Evolutionary conservation across 2,797 vertebrate genomes (phyloP), one percentile per base, ranked within the genome.

Genomic region (Apogon hyalosoma): DNA sequence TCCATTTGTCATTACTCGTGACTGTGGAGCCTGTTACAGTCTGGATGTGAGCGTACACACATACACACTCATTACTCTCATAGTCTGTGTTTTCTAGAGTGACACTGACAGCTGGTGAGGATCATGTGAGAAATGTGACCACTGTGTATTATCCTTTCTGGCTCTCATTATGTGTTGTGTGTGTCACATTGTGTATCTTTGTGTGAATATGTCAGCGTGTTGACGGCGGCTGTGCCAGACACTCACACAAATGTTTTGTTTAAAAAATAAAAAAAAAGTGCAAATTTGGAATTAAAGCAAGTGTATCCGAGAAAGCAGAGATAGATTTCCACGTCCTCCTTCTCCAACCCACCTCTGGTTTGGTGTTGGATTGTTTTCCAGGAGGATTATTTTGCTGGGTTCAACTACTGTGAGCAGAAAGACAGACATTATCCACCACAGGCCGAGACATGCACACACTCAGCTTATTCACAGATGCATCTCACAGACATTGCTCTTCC

Each of bases 111-210:
- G 89, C 86, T 91, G 90, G 69, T 73, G 72, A 72, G 79, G 87
- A 87, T 90, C 88, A 84, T 87, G 84, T 79, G 79, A 77, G 88
- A 89, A 88, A 89, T 77, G 77, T 88, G 88, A 92, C 88, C 87
- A 73, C 61, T 69, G 69, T 63, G 61, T 52, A 84, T 87, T 89
- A 83, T 90, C 59, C 67, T 84, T 60, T 50, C 49, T 71, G 73
- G 64, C 73, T 79, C 82, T 82, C 49, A 63, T 85, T 76, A 66
- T 56, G 65, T 19, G 49, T 60, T 36, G 33, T 54, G 69, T 0
- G 33, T 73, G 45, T 53, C 47, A 49, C 51, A 9, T 24, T 54
- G 78, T 81, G 63, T 59, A 31, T 80, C 39, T 71, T 31, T 79
- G 56, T 66, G 72, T 60, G 60, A 63, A 53, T 56, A 21, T 50